These are phyloP conservation scores for Myioborus miniatus DNA, from an alignment of 2,797 vertebrate genomes.

Conservation along the genomic window DNA sequence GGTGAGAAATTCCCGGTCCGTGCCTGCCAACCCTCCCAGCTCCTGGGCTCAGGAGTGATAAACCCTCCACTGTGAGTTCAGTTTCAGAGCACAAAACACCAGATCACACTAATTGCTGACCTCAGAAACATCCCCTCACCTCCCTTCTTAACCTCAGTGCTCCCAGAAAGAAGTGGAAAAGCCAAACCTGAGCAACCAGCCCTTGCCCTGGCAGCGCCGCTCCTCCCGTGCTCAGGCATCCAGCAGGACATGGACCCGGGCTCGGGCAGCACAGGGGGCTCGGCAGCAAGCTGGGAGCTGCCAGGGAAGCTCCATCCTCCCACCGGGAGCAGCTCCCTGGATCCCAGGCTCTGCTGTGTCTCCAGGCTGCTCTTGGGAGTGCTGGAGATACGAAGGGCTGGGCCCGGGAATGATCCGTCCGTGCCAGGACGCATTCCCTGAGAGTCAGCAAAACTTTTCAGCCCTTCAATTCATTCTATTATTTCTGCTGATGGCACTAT, in stretches of 20 bases:
- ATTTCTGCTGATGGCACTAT: conserved; percentile 60
- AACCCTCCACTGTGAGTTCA: background rate
- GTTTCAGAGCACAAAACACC: background rate
- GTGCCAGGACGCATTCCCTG: conserved; percentile 37
- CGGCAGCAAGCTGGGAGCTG: background rate
- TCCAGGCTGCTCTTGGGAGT: background rate
- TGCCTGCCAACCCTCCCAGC: background rate
- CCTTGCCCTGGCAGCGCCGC: background rate
- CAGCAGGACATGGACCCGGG: background rate
- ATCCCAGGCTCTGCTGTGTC: background rate
- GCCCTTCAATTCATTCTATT: conserved; percentile 49
- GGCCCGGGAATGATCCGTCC: background rate
- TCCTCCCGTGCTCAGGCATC: background rate
- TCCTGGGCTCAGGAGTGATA: background rate
- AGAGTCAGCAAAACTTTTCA: conserved; percentile 69
- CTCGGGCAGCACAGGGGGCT: background rate
- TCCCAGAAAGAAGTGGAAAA: background rate
- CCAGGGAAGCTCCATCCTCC: background rate
- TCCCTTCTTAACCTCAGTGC: background rate
- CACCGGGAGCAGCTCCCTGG: background rate
- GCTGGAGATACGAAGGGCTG: background rate
- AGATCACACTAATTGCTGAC: background rate
- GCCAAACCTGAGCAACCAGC: background rate
- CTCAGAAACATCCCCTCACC: background rate
- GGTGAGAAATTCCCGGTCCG: background rate